A percentile compares a stretch with the other conserved stretches of the same genome.
Evolutionary conservation across 1,140 invertebrate genomes (phyloP).

Genomic region (Dinothrombium tinctorium): DNA sequence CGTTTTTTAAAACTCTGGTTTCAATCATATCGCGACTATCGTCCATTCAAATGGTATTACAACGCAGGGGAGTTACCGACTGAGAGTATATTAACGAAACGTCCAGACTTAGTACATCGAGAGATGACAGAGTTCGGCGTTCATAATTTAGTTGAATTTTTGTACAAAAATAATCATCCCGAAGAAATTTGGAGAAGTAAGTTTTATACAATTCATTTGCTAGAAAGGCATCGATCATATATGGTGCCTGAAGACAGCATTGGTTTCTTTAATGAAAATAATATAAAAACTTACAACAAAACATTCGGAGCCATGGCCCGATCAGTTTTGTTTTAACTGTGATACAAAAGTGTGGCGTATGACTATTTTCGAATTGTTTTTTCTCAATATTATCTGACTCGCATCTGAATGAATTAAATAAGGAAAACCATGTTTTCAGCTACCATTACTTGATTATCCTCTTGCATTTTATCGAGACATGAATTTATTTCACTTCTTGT

Average conservation of each 20-base stretch:
- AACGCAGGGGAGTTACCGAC: conserved; percentile 20
- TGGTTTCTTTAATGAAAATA: conserved; percentile 17
- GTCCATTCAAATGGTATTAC: conserved; percentile 18
- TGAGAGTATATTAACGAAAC: conserved; percentile 12
- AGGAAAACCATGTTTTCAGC: no score
- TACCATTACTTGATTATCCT: no score
- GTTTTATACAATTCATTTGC: conserved; percentile 18
- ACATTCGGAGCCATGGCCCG: conserved; percentile 20
- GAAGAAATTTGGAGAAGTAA: conserved; percentile 4
- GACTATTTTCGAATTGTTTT: no score
- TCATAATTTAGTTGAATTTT: conserved; percentile 13
- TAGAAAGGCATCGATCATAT: conserved; percentile 17
- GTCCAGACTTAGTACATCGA: conserved; percentile 18
- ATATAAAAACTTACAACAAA: conserved; percentile 18
- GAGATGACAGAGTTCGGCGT: conserved; percentile 18
- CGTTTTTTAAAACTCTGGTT: conserved; percentile 18
- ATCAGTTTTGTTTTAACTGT: conserved; percentile 14
- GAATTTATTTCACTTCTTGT: no score
- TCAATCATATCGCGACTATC: conserved; percentile 17
- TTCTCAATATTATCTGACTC: no score
- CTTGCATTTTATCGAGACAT: no score
- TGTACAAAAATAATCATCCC: conserved; percentile 13
- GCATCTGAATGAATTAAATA: no score
- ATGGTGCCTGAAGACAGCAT: conserved; percentile 11
- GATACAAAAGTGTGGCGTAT: no score